Conservation (phyloP, 2,888 invertebrate genomes). For the Incurvaria masculella region DNA sequence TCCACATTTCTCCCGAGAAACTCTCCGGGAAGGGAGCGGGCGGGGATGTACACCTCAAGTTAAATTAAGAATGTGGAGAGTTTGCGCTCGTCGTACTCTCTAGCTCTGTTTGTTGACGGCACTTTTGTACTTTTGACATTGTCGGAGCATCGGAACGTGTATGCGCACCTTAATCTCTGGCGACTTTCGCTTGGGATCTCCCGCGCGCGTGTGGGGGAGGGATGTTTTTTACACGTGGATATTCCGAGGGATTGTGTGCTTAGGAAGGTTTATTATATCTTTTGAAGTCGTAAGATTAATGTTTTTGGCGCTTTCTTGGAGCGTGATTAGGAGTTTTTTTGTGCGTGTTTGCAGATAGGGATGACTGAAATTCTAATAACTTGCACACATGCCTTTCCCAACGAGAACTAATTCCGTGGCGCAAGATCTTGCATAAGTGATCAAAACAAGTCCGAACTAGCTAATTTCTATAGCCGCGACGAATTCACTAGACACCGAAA, state of each 20-base stretch:
- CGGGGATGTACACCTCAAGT: slow-evolving; percentile 52
- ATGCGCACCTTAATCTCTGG: slow-evolving; percentile 41
- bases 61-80: slow-evolving; percentile 55
- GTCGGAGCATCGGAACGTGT: slow-evolving; percentile 41
- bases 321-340: neutral
- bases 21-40: slow-evolving; percentile 28
- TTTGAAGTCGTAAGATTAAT: slow-evolving; percentile 43
- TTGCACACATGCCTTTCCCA: neutral
- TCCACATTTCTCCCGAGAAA: no score
- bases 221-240: slow-evolving; percentile 26
- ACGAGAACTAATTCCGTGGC: no score
- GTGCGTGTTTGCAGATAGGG: neutral
- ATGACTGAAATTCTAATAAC: neutral
- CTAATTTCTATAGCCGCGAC: neutral
- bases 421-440: no score
- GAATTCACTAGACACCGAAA: neutral
- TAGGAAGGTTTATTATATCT: slow-evolving; percentile 43
- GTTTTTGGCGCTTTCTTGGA: slow-evolving; percentile 18
- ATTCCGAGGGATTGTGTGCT: slow-evolving; percentile 39
- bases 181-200: slow-evolving; percentile 40
- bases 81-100: slow-evolving; percentile 36
- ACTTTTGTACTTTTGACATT: slow-evolving; percentile 45
- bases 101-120: slow-evolving; percentile 51
- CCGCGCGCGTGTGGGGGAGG: slow-evolving; percentile 19
- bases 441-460: neutral